A percentile compares a stretch with the other conserved stretches of the same genome.
These are phyloP conservation scores for Lophius americanus DNA, from an alignment of 2,797 vertebrate species.

Conservation along the genomic window DNA sequence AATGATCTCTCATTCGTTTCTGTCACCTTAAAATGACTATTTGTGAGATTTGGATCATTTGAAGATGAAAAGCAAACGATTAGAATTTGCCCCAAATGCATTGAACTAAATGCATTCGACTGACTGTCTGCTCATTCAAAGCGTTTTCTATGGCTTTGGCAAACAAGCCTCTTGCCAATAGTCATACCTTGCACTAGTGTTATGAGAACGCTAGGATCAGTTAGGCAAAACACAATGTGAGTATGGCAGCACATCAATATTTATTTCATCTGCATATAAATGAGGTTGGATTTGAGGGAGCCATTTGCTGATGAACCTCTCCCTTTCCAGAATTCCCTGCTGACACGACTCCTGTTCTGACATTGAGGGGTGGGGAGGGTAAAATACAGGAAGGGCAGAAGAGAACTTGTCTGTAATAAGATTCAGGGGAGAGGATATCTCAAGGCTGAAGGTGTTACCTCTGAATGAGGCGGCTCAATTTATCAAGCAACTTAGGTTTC, in stretches of 20 bases:
- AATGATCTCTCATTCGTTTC: slow-evolving; percentile 10
- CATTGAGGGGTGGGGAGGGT: slow-evolving; percentile 13
- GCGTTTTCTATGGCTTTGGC: slow-evolving; percentile 11
- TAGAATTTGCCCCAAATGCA: too few relatives aligned
- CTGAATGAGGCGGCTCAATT: slow-evolving; percentile 29
- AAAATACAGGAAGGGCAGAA: slow-evolving; percentile 10
- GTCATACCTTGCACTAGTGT: slow-evolving; percentile 43
- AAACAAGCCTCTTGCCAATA: slow-evolving; percentile 39
- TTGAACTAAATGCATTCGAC: too few relatives aligned
- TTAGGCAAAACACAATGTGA: slow-evolving; percentile 61
- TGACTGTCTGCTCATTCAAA: slow-evolving; percentile 24
- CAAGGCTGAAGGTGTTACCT: slow-evolving; percentile 38
- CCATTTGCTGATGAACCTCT: slow-evolving; percentile 73
- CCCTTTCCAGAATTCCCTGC: slow-evolving; percentile 37
- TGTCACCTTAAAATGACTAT: background rate
- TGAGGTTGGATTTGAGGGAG: slow-evolving; percentile 67
- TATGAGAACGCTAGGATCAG: slow-evolving; percentile 57
- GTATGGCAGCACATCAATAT: slow-evolving; percentile 75
- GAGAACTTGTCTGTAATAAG: slow-evolving; percentile 14
- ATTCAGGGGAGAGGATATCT: slow-evolving; percentile 21
- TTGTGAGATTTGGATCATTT: too few relatives aligned
- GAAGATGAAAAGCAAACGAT: too few relatives aligned
- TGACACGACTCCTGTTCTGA: slow-evolving; percentile 46
- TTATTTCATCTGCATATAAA: slow-evolving; percentile 81
- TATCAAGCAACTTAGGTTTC: slow-evolving; percentile 21